These are phyloP conservation scores for Luperina testacea DNA, from an alignment of 2,888 invertebrate species.

Conservation along the genomic window DNA sequence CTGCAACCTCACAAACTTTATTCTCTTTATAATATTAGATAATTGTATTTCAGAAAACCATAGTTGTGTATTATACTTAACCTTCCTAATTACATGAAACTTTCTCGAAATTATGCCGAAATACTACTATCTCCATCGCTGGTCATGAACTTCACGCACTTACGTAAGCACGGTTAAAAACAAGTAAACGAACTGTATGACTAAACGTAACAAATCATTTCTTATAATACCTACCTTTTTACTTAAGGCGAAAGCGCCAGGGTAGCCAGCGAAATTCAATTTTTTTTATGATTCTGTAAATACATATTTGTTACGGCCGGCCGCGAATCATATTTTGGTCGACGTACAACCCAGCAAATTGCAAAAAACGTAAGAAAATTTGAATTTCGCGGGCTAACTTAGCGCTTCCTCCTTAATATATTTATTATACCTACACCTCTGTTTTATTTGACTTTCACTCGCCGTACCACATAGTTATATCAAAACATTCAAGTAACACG, in stretches of 20 bases:
- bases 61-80: background rate
- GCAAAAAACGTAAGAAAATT: no score
- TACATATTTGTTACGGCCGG: no score
- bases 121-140: slow-evolving; percentile 13
- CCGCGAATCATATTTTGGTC: no score
- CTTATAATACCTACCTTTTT: slow-evolving; percentile 1
- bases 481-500: slow-evolving; percentile 59
- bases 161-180: slow-evolving; percentile 20
- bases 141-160: slow-evolving; percentile 37
- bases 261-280: no score
- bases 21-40: no score
- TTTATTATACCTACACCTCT: slow-evolving; percentile 24
- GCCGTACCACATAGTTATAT: slow-evolving; percentile 36
- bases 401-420: background rate
- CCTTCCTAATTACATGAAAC: background rate
- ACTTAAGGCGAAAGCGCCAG: background rate
- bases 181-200: background rate
- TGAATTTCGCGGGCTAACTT: no score
- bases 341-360: no score
- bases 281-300: no score
- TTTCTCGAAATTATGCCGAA: slow-evolving; percentile 6
- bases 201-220: background rate
- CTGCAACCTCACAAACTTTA: no score
- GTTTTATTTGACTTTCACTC: slow-evolving; percentile 63
- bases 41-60: background rate